Conservation (phyloP, 2,888 invertebrate species). For the Disparrhopalites patrizii region DNA sequence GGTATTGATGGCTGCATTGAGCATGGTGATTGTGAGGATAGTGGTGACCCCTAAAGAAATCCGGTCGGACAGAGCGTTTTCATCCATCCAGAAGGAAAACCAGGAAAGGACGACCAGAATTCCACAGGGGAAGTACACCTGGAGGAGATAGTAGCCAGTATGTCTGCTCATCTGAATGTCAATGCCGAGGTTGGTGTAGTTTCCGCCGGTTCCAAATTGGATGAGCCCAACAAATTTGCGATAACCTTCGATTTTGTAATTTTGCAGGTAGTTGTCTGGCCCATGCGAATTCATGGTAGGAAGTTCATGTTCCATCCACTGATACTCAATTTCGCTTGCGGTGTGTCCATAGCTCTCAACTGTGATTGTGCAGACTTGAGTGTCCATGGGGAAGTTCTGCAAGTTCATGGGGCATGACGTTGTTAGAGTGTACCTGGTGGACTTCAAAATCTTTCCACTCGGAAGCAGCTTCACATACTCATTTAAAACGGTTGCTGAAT, state of each 20-base stretch:
- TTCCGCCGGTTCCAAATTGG: not conserved
- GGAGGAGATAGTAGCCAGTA: slow-evolving; percentile 40
- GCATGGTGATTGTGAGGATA: slow-evolving; percentile 56
- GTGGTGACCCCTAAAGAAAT: slow-evolving; percentile 54
- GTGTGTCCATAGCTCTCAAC: slow-evolving; percentile 40
- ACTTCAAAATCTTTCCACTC: slow-evolving; percentile 37
- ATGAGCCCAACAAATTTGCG: not conserved
- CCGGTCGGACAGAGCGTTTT: slow-evolving; percentile 33
- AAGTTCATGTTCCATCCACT: slow-evolving; percentile 22
- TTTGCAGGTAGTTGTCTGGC: slow-evolving; percentile 13
- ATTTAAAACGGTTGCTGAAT: slow-evolving; percentile 40
- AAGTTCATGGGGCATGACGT: slow-evolving; percentile 42
- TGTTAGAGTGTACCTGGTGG: slow-evolving; percentile 39
- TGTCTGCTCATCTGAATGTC: slow-evolving; percentile 15
- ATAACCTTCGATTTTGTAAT: slow-evolving; percentile 21
- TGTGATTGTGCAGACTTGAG: slow-evolving; percentile 35
- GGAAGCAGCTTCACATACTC: slow-evolving; percentile 34
- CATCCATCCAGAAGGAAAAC: slow-evolving; percentile 44
- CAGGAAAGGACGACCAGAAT: slow-evolving; percentile 42
- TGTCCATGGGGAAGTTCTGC: slow-evolving; percentile 38
- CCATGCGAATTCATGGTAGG: not conserved
- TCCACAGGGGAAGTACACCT: slow-evolving; percentile 41
- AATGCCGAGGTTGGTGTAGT: not conserved
- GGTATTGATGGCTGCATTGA: slow-evolving; percentile 54
- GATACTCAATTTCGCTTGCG: slow-evolving; percentile 29